These are phyloP conservation scores for Etheostoma cragini DNA, from an alignment of 2,113 vertebrate species.

Conservation along the genomic window DNA sequence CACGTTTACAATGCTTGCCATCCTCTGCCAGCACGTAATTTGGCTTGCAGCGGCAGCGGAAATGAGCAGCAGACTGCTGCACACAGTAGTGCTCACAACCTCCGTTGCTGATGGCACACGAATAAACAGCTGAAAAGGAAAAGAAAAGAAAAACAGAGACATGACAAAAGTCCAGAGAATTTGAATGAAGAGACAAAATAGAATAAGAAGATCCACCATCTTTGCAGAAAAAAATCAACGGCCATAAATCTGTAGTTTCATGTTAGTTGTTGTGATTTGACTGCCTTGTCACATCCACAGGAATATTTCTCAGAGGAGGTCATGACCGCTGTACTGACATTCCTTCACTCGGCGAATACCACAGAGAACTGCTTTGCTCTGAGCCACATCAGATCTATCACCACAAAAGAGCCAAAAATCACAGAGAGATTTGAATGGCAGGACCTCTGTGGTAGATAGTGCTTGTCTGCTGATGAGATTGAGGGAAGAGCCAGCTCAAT, in stretches of 20 bases:
- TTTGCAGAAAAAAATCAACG: not conserved
- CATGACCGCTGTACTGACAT: constrained; percentile 12
- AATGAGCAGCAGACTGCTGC: constrained; percentile 86
- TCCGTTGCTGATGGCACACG: constrained; percentile 89
- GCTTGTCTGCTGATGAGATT: constrained; percentile 45
- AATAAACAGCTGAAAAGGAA: constrained; percentile 82
- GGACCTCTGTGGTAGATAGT: constrained; percentile 21
- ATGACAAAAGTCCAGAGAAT: not conserved
- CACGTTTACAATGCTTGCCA: constrained; percentile 86
- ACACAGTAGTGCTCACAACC: constrained; percentile 93
- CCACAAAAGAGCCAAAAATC: constrained; percentile 44
- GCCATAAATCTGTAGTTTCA: constrained; percentile 5
- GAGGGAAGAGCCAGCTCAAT: constrained; percentile 40
- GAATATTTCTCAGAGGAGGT: constrained; percentile 5
- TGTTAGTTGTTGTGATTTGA: not conserved
- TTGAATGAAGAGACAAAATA: constrained; percentile 7
- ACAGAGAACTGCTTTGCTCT: constrained; percentile 21
- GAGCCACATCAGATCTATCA: constrained; percentile 32
- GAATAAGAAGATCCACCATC: not conserved
- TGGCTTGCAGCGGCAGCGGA: constrained; percentile 89
- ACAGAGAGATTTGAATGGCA: constrained; percentile 41
- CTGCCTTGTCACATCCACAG: constrained; percentile 14
- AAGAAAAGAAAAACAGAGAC: not conserved
- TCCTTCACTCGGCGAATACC: constrained; percentile 22
- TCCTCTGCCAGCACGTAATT: constrained; percentile 87